Percentiles rank a stretch among this genome's conserved stretches.
Conservation (phyloP, 2,888 invertebrate species). For the Lydus trimaculatus region DNA sequence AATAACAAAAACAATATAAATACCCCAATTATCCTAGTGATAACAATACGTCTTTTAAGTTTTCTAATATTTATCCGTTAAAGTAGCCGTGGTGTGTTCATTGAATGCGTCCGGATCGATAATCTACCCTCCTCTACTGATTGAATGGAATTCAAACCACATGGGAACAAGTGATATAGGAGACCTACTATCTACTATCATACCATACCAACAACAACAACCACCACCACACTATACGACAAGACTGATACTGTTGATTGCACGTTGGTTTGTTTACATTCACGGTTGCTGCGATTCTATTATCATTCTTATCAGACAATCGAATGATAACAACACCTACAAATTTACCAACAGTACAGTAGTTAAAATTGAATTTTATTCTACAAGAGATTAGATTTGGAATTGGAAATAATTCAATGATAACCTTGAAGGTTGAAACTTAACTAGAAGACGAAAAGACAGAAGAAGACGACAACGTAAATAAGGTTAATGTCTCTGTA, state of each 20-base stretch:
- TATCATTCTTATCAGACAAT: slow-evolving; percentile 29
- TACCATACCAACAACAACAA: background rate
- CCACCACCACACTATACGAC: slow-evolving; percentile 12
- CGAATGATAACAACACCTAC: slow-evolving; percentile 19
- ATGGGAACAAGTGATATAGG: slow-evolving; percentile 45
- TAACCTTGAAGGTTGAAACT: background rate
- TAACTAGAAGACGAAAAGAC: background rate
- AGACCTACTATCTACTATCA: background rate
- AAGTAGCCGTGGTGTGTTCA: too few relatives aligned
- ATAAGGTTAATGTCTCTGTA: slow-evolving; percentile 20
- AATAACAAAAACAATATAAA: too few relatives aligned
- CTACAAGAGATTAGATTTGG: background rate
- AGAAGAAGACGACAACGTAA: slow-evolving; percentile 19
- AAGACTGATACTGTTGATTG: slow-evolving; percentile 45
- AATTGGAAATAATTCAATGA: background rate
- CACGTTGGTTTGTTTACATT: slow-evolving; percentile 51
- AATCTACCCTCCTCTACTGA: slow-evolving; percentile 47
- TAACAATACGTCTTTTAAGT: background rate
- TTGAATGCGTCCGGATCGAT: slow-evolving; percentile 44
- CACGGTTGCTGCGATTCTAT: slow-evolving; percentile 32
- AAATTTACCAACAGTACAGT: background rate
- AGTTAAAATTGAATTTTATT: background rate
- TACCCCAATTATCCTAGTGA: background rate
- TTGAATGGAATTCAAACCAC: slow-evolving; percentile 52
- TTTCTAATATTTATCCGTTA: slow-evolving; percentile 21